These are phyloP conservation scores for Cantharis nigra DNA, from an alignment of 2,888 invertebrate species.

Conservation along the genomic window DNA sequence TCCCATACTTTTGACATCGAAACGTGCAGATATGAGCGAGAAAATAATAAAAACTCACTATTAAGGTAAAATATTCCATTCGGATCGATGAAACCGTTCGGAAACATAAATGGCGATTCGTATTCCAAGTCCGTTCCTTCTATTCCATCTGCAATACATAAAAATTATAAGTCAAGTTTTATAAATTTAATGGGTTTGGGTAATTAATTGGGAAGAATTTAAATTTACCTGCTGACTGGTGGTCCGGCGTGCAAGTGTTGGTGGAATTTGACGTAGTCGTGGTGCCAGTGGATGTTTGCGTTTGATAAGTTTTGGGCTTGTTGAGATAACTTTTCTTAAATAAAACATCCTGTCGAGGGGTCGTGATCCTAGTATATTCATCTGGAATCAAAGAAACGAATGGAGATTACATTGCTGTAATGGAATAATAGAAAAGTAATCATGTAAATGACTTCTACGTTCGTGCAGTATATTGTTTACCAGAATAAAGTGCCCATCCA, in stretches of 20 bases:
- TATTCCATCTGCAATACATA: constrained; percentile 37
- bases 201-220: background rate
- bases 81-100: constrained; percentile 58
- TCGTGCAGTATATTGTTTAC: background rate
- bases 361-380: constrained; percentile 72
- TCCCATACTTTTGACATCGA: background rate
- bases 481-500: background rate
- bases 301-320: constrained; percentile 58
- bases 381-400: constrained; percentile 52
- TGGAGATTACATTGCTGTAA: background rate
- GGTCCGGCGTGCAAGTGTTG: constrained; percentile 55
- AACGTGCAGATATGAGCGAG: background rate
- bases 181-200: background rate
- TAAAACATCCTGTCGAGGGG: constrained; percentile 70
- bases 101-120: constrained; percentile 55
- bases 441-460: background rate
- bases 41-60: constrained; percentile 51
- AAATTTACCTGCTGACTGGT: constrained; percentile 53
- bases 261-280: constrained; percentile 50
- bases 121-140: constrained; percentile 53
- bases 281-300: constrained; percentile 51
- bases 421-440: background rate
- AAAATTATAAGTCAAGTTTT: background rate
- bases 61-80: constrained; percentile 58
- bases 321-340: constrained; percentile 72